Evolutionary conservation across 1,140 invertebrate genomes (phyloP).

Genomic region (Pseudoatta argentina): DNA sequence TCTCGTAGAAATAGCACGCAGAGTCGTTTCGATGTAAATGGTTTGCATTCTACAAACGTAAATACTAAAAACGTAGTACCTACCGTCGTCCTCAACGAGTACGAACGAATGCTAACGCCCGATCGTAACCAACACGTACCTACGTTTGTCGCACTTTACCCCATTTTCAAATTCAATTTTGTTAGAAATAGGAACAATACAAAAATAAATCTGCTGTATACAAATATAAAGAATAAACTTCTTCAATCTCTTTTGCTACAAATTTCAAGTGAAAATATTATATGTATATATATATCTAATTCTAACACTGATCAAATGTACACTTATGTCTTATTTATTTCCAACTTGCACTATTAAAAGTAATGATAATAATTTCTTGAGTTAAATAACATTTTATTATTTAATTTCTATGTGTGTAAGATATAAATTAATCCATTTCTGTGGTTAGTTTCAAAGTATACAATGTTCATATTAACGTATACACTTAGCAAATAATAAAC

Average conservation of each 20-base stretch:
- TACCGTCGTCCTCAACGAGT: slow-evolving; percentile 11
- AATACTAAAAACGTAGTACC: slow-evolving; percentile 62
- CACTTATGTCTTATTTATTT: neutral
- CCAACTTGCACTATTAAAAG: too few relatives aligned
- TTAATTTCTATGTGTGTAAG: too few relatives aligned
- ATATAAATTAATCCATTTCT: too few relatives aligned
- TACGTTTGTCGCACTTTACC: neutral
- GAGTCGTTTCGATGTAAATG: slow-evolving; percentile 39
- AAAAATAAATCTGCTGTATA: neutral
- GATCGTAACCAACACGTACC: slow-evolving; percentile 46
- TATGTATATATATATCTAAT: neutral
- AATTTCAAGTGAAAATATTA: neutral
- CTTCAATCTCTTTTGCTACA: neutral
- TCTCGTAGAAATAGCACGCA: slow-evolving; percentile 45
- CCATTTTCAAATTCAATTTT: slow-evolving; percentile 53
- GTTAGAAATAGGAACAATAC: neutral
- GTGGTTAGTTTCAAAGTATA: too few relatives aligned
- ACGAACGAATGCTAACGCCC: slow-evolving; percentile 33
- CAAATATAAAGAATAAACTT: neutral
- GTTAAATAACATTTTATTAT: too few relatives aligned
- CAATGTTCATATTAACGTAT: too few relatives aligned
- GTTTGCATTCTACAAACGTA: slow-evolving; percentile 49
- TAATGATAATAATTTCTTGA: too few relatives aligned
- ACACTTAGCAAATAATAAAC: too few relatives aligned
- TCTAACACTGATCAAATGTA: neutral